Conservation (phyloP, 2,797 vertebrate species). For the Poecilia picta region DNA sequence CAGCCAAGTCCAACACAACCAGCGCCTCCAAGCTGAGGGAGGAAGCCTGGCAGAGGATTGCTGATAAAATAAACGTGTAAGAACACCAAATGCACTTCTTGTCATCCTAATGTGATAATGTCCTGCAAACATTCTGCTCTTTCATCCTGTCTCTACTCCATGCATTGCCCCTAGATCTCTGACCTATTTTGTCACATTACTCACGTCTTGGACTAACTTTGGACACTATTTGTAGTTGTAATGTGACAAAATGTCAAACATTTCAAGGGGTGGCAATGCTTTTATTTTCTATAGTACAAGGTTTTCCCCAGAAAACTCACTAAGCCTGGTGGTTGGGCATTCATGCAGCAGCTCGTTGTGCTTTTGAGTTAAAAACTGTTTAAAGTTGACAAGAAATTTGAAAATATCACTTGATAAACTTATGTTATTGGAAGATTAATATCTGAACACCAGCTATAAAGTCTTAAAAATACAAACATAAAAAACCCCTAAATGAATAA, state of each 20-base stretch:
- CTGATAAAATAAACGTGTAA: constrained; percentile 71
- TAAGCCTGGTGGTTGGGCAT: too few species aligned
- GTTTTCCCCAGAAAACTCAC: too few species aligned
- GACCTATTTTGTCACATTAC: neutral
- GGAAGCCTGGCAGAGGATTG: constrained; percentile 78
- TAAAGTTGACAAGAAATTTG: too few species aligned
- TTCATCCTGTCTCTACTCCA: neutral
- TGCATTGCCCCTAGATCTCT: neutral
- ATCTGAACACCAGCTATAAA: too few species aligned
- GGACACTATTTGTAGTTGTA: neutral
- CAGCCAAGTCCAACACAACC: constrained; percentile 74
- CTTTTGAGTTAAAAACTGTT: too few species aligned
- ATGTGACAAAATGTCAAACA: neutral
- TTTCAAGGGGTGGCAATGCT: neutral
- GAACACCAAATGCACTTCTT: neutral
- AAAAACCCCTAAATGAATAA: too few species aligned
- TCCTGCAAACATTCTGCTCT: accelerated
- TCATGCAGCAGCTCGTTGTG: too few species aligned
- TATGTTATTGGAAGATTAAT: too few species aligned
- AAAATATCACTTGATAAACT: too few species aligned
- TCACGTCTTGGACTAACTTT: neutral
- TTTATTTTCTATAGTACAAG: too few species aligned
- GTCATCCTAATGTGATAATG: neutral
- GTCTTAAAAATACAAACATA: too few species aligned
- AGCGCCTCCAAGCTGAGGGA: constrained; percentile 70